Evolutionary conservation across 2,113 vertebrate species (phyloP).

Genomic region (Galeopterus variegatus): DNA sequence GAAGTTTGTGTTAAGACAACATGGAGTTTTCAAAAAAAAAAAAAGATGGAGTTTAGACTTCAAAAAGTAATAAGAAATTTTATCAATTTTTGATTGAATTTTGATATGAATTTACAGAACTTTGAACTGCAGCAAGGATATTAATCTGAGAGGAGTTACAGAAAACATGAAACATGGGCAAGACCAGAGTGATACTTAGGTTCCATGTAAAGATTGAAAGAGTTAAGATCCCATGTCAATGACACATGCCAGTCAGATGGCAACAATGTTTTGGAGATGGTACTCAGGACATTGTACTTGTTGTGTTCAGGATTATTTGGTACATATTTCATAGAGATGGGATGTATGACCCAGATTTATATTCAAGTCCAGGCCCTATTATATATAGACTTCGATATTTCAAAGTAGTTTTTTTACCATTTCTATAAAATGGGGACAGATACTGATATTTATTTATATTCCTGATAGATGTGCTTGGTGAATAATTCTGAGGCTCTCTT

Average conservation of each 20-base stretch:
- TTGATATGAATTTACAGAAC: background rate
- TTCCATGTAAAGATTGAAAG: background rate
- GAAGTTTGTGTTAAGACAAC: background rate
- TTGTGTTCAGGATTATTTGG: background rate
- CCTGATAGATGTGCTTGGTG: background rate
- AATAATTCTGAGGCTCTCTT: background rate
- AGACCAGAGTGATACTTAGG: background rate
- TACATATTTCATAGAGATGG: background rate
- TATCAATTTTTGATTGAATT: background rate
- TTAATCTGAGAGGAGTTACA: background rate
- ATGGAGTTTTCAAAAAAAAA: too few species aligned
- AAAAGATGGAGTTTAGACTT: background rate
- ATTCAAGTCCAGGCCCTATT: background rate
- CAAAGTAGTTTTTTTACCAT: background rate
- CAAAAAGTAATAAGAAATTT: background rate
- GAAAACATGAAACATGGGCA: background rate
- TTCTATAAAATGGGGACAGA: background rate
- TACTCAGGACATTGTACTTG: rapidly evolving
- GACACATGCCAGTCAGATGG: background rate
- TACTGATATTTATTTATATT: background rate
- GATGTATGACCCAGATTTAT: background rate
- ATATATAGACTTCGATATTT: background rate
- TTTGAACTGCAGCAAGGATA: background rate
- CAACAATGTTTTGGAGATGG: background rate
- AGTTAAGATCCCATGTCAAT: background rate